phyloP scores from a whole-genome alignment of 1,140 invertebrate species.

The Tetranychus urticae region DNA sequence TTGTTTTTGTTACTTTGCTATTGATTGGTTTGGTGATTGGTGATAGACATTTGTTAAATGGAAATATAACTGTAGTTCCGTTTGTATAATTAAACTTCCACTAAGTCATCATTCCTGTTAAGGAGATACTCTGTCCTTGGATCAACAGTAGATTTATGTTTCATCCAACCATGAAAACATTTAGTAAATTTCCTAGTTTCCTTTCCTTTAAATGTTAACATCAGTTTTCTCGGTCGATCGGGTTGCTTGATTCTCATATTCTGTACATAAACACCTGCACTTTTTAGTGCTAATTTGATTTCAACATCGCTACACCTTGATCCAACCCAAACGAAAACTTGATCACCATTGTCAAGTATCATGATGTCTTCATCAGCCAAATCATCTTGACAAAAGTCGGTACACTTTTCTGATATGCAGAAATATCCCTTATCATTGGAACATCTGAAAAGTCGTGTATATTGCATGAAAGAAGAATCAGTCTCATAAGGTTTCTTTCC shows the following conservation, averaged over 20 bases:
- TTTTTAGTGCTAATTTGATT: slow-evolving; percentile 94
- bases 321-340: slow-evolving; percentile 95
- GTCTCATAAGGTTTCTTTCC: slow-evolving; percentile 74
- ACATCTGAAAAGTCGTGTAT: slow-evolving; percentile 82
- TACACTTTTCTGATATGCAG: slow-evolving; percentile 94
- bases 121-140: slow-evolving; percentile 2
- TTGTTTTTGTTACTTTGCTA: too few species aligned
- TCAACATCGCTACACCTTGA: slow-evolving; percentile 90
- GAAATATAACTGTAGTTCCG: too few species aligned
- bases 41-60: too few species aligned
- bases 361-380: slow-evolving; percentile 98
- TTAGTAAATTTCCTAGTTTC: slow-evolving; percentile 83
- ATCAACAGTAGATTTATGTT: slow-evolving; percentile 21
- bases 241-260: slow-evolving; percentile 88
- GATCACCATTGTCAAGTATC: slow-evolving; percentile 93
- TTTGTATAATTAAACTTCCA: too few species aligned
- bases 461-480: slow-evolving; percentile 77
- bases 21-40: too few species aligned
- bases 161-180: slow-evolving; percentile 92
- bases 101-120: too few species aligned
- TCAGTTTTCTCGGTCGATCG: slow-evolving; percentile 65
- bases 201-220: slow-evolving; percentile 88
- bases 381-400: slow-evolving; percentile 99
- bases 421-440: slow-evolving; percentile 99
- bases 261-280: slow-evolving; percentile 95